Base-by-base conservation (phyloP, 1,140 invertebrate species). In the Bactericera cockerelli region DNA sequence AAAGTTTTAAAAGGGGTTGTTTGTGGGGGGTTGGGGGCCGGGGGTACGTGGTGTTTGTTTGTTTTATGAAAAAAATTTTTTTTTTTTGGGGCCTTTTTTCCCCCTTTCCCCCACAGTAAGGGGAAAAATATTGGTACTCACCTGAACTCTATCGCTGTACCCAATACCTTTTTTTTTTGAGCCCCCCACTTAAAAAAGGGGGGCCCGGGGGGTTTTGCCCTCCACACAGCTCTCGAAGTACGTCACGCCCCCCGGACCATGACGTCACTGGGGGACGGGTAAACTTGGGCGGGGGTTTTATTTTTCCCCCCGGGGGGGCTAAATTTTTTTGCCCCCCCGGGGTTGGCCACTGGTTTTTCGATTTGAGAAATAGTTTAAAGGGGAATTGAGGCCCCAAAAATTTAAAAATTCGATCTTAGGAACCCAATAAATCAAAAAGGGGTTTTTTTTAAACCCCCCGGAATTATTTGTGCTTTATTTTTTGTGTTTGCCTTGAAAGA, bases 131-230 rank as follows among this genome's bases (percentile, higher is more conserved):
- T n/a, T n/a, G n/a, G n/a, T n/a, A 31, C 28, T 31, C 13, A 75
- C 76, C 63, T 75, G 71, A 16, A 77, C 73, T 38, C 79, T 74
- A 19, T 78, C 73, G 21, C 68, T 72, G 49, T 72, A 66, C 0
- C 68, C 64, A 13, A 90, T 74, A 63, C 79, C 74, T 39, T 77
- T 71, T 42, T 81, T 84, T 68, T 89, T 86, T n/a, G n/a, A 25
- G 83, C 75, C 64, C 78, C 81, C 89, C 89, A 92, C 63, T 75
- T 77, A 10, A 87, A 66, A 26, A 77, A 75, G 2, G 87, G 81
- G n/a, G n/a, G n/a, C n/a, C 49, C 73, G 75, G 0, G 87, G 87
- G 64, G n/a, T n/a, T n/a, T 84, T 79, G 13, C 86, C 88, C 58
- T 73, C 75, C 1, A 88, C 80, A 16, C 76, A 70, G 61, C 82